These are phyloP conservation scores for Diaperis boleti DNA, from an alignment of 2,888 invertebrate genomes.

Conservation along the genomic window DNA sequence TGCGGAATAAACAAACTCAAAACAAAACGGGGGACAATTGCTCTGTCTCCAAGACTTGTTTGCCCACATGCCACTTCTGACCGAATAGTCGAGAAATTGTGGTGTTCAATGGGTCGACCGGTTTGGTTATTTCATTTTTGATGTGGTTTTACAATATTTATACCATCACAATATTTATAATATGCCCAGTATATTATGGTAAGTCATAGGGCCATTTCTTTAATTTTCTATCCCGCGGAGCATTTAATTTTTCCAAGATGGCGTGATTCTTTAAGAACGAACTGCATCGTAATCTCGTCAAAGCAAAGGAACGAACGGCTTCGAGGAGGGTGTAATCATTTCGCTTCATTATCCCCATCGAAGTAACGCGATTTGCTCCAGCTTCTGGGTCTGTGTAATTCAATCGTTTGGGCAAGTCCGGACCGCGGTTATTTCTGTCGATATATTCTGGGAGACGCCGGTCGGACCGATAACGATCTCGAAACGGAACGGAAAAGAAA, in stretches of 20 bases:
- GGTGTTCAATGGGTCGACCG: too few relatives aligned
- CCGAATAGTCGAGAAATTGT: too few relatives aligned
- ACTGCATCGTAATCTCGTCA: constrained; percentile 18
- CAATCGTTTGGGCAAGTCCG: constrained; percentile 28
- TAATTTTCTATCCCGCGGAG: constrained; percentile 8
- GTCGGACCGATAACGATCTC: constrained; percentile 35
- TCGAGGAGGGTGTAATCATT: constrained; percentile 26
- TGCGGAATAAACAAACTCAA: constrained; percentile 14
- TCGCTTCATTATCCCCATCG: constrained; percentile 31
- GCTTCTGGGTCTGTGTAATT: constrained; percentile 30
- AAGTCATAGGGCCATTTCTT: constrained; percentile 8
- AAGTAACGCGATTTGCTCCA: constrained; percentile 33
- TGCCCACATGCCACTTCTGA: constrained; percentile 4
- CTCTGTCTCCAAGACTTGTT: background rate
- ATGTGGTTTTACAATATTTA: too few relatives aligned
- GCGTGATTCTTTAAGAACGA: constrained; percentile 17
- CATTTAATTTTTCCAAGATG: constrained; percentile 4
- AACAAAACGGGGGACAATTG: constrained; percentile 8
- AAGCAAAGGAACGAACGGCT: constrained; percentile 14
- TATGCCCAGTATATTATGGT: too few relatives aligned
- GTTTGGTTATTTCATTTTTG: too few relatives aligned
- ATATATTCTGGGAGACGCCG: constrained; percentile 16
- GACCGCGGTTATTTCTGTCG: constrained; percentile 23
- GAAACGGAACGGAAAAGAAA: constrained; percentile 44
- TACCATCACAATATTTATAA: constrained; percentile 21